Base-by-base conservation (phyloP, 2,888 invertebrate species). In the Hirudinaria manillensis region DNA sequence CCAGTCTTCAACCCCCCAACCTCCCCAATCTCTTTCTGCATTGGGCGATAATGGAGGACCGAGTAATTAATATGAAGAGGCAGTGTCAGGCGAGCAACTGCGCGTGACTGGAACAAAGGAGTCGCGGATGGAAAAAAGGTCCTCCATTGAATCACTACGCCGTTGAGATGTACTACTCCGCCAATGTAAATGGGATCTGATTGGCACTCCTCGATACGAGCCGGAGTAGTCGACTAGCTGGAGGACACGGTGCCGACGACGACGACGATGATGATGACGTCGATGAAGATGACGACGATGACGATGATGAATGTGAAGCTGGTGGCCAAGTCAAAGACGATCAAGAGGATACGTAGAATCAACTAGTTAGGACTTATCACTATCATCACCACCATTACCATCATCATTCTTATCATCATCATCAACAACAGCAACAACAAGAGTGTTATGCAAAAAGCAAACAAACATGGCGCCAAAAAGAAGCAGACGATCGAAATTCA, bases 211-310 rank as follows among this genome's bases (percentile, higher is more conserved):
- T 27, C 24, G 24, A 10, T 27, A 61, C 24, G n/a, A n/a, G n/a
- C n/a, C n/a, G n/a, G n/a, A n/a, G n/a, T n/a, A n/a, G n/a, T n/a
- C n/a, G n/a, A 61, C 61, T 10, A n/a, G 7, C n/a, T 16, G 75
- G 61, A 27, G 75, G 72, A 61, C 56, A 65, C 72, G 75, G 61
- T 72, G 75, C 70, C 6, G 75, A 75, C 38, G 70, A 75, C 36
- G 75, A 70, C 51, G 75, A 71, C 71, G 75, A 71, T 71, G 75
- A 75, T 75, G 75, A 75, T 71, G 75, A 75, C 56, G 71, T 71
- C 6, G 70, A 75, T 71, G 75, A 75, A 55, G 75, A 71, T 53
- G 61, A 75, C 71, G 75, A 75, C 56, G 70, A 75, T 71, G 70
- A 75, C 56, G 71, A 71, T 70, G 75, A 75, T 71, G 75, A 75